Conservation (phyloP, 2,113 vertebrate species). For the Eolophus roseicapilla region DNA sequence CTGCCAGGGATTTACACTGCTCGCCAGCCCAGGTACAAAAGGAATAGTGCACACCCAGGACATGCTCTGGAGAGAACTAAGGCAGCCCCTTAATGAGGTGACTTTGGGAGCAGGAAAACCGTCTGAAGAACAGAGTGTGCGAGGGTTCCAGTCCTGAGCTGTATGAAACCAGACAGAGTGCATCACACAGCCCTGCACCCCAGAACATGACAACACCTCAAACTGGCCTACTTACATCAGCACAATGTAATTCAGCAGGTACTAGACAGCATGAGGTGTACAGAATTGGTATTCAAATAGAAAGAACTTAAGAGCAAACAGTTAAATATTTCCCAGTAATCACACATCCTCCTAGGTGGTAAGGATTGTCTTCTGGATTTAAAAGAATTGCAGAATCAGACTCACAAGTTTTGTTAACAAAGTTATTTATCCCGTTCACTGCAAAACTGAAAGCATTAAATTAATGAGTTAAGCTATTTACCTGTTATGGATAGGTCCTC, state of each 20-base stretch:
- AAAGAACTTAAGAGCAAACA: background rate
- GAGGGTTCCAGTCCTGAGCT: background rate
- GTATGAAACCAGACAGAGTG: background rate
- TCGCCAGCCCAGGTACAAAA: background rate
- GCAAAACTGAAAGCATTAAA: background rate
- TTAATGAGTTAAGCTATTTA: conserved; percentile 66
- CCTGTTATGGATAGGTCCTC: conserved; percentile 89
- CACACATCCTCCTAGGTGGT: background rate
- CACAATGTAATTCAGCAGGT: background rate
- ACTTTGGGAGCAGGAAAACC: background rate
- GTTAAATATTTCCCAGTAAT: background rate
- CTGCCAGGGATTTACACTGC: background rate
- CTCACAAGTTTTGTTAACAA: background rate
- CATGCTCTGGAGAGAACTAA: background rate
- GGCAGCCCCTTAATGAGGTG: background rate
- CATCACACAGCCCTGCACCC: background rate
- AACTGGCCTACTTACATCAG: background rate
- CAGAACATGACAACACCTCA: background rate
- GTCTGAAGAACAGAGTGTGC: background rate
- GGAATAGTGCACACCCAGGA: background rate
- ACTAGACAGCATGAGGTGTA: background rate
- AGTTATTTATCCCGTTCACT: background rate
- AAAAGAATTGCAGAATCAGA: background rate
- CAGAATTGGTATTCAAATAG: background rate
- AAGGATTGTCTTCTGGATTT: background rate